phyloP scores from a whole-genome alignment of 2,888 invertebrate species.

The Epinotia nisella region DNA sequence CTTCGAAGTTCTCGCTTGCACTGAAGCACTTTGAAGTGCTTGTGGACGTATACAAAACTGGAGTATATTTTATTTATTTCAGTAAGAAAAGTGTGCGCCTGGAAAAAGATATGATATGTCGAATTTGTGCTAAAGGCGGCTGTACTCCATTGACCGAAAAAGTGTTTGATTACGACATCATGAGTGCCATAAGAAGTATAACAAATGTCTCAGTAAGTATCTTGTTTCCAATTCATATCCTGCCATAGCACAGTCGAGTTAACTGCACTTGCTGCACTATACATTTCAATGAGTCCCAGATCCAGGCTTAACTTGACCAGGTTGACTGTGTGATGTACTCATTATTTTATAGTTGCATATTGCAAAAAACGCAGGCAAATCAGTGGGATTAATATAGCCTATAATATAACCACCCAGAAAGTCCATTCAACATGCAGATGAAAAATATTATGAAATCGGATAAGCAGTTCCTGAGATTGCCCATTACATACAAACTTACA shows the following conservation, averaged over 20 bases:
- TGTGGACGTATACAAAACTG: background rate
- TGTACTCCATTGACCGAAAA: slow-evolving; percentile 70
- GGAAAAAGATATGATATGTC: slow-evolving; percentile 72
- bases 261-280: no score
- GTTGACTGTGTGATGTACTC: no score
- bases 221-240: background rate
- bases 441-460: no score
- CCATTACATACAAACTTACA: no score
- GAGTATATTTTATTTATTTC: slow-evolving; percentile 46
- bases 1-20: background rate
- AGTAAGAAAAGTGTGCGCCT: slow-evolving; percentile 63
- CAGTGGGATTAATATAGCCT: no score
- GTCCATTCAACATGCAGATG: no score
- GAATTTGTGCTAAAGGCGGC: slow-evolving; percentile 74
- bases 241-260: background rate
- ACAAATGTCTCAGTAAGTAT: slow-evolving; percentile 73
- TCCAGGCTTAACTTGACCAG: no score
- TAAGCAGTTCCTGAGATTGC: no score
- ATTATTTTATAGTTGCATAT: no score
- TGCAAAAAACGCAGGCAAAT: no score
- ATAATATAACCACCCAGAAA: no score
- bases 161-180: slow-evolving; percentile 70
- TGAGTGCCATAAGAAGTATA: slow-evolving; percentile 70
- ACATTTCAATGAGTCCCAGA: no score
- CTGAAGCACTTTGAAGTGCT: background rate